These are phyloP conservation scores for Buceros bicornis DNA, from an alignment of 2,797 vertebrate genomes.

Conservation along the genomic window DNA sequence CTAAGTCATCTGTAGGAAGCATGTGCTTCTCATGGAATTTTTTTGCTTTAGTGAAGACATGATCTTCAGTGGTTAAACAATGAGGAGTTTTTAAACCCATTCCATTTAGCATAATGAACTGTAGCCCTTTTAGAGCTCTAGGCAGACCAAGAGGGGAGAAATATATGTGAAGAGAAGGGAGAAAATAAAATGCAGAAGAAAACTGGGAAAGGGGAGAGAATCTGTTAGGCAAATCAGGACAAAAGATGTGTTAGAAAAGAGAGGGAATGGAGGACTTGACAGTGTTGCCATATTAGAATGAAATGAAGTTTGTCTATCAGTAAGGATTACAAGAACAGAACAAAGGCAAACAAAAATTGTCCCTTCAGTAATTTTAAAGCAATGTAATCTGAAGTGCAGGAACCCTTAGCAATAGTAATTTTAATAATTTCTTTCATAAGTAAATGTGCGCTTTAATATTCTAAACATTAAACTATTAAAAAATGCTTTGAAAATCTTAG, in stretches of 20 bases:
- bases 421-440: neutral
- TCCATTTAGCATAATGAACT: neutral
- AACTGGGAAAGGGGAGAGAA: neutral
- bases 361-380: neutral
- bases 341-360: neutral
- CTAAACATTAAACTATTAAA: neutral
- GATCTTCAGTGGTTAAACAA: neutral
- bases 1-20: neutral
- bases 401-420: neutral
- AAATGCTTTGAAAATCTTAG: neutral
- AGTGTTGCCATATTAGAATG: neutral
- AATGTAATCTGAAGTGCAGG: neutral
- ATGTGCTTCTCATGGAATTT: neutral
- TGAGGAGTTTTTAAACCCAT: neutral
- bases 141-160: neutral
- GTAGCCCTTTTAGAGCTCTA: neutral
- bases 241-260: neutral
- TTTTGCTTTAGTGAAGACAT: neutral
- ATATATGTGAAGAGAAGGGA: neutral
- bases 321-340: neutral
- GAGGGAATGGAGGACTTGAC: neutral
- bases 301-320: neutral
- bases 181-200: neutral
- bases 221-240: neutral
- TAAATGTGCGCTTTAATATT: neutral